Evolutionary conservation across 2,113 vertebrate genomes (phyloP).

Genomic region (Hiodon tergisus): DNA sequence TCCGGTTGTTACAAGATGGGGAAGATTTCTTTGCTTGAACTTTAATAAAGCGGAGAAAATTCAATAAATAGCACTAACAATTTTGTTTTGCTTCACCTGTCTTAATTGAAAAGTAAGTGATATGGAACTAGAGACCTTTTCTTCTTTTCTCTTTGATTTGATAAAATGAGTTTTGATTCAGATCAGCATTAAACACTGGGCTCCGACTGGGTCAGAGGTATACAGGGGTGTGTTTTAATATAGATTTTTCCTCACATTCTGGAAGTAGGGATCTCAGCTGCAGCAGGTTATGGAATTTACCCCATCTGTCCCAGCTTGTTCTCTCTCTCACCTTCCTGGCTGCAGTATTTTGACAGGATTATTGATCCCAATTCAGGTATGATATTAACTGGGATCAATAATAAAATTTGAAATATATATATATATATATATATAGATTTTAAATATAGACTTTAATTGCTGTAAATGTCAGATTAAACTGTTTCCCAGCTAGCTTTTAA

Average conservation of each 20-base stretch:
- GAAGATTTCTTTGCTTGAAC: slow-evolving; percentile 75
- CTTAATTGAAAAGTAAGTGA: slow-evolving; percentile 91
- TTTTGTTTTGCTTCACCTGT: slow-evolving; percentile 80
- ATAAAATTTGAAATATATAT: no score
- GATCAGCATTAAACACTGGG: slow-evolving; percentile 56
- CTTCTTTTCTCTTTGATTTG: slow-evolving; percentile 50
- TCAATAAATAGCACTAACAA: slow-evolving; percentile 84
- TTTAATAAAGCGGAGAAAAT: slow-evolving; percentile 79
- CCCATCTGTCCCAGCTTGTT: no score
- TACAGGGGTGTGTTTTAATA: neutral
- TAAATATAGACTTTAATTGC: no score
- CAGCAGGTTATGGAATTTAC: no score
- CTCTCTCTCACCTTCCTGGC: no score
- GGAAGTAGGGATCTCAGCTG: neutral
- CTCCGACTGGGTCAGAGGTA: slow-evolving; percentile 36
- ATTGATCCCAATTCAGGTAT: no score
- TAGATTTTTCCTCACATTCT: neutral
- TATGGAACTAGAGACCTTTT: slow-evolving; percentile 73
- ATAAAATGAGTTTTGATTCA: slow-evolving; percentile 66
- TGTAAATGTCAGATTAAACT: no score
- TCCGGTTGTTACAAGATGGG: slow-evolving; percentile 78
- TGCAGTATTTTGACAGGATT: no score
- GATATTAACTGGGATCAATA: no score
- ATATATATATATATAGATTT: no score
- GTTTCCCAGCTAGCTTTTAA: no score